Percentiles rank a stretch among this genome's conserved stretches.
Conservation (phyloP, 1,140 invertebrate genomes). For the Acyrthosiphon pisum region DNA sequence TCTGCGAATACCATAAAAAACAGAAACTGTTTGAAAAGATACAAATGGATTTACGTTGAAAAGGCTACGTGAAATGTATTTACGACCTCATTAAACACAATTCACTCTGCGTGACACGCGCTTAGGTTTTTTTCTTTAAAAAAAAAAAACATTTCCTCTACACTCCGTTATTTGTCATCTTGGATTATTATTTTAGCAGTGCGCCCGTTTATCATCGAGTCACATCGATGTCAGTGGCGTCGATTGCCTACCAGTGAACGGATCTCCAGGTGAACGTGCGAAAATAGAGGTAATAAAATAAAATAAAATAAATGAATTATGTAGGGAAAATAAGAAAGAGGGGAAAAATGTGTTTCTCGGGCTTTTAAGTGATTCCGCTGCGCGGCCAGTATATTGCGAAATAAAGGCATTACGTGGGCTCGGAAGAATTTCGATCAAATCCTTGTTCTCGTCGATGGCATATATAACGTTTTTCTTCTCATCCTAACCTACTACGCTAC, state of each 20-base stretch:
- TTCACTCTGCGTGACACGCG: constrained; percentile 28
- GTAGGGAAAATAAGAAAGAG: not conserved
- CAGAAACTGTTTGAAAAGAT: constrained; percentile 5
- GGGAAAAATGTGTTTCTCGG: not conserved
- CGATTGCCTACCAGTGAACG: not conserved
- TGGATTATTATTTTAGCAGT: not conserved
- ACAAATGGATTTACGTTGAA: constrained; percentile 10
- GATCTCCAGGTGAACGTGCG: not conserved
- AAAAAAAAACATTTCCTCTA: not conserved
- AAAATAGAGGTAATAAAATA: not conserved
- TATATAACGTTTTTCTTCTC: not conserved
- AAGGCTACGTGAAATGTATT: not conserved
- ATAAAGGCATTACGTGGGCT: not conserved
- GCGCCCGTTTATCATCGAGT: constrained; percentile 5
- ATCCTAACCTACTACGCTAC: not conserved
- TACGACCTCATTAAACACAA: constrained; percentile 37
- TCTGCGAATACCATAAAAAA: not conserved
- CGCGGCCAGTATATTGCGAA: not conserved
- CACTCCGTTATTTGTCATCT: constrained; percentile 1
- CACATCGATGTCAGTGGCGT: not conserved
- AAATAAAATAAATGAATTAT: constrained; percentile 40
- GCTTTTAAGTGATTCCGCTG: not conserved
- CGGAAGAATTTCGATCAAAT: constrained; percentile 35
- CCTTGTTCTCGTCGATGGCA: not conserved
- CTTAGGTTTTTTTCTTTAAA: not conserved